phyloP scores from a whole-genome alignment of 2,888 invertebrate species.

The Chironomus tentans region DNA sequence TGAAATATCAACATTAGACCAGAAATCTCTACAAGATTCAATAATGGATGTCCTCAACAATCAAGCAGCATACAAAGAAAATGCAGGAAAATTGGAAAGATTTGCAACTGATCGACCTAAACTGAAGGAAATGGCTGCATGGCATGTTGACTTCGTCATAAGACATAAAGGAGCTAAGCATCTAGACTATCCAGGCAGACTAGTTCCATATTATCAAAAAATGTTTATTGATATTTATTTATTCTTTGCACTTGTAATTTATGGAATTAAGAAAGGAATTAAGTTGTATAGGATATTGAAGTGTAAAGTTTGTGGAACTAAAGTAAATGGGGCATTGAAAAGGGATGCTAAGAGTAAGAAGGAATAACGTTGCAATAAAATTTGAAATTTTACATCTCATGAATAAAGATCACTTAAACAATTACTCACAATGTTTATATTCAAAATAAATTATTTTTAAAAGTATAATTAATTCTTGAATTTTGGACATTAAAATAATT shows the following conservation, averaged over 20 bases:
- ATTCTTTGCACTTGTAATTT: background rate
- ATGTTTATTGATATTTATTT: background rate
- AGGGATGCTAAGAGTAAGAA: no score
- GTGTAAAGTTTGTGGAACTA: no score
- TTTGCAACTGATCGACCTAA: background rate
- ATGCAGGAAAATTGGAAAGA: background rate
- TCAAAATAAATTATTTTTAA: no score
- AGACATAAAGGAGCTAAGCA: constrained; percentile 14
- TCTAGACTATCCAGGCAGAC: background rate
- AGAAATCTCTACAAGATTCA: constrained; percentile 32
- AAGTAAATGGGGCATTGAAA: no score
- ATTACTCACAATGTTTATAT: no score
- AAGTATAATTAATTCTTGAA: no score
- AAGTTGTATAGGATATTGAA: no score
- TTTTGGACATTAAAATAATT: no score
- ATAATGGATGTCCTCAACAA: constrained; percentile 29
- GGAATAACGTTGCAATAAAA: no score
- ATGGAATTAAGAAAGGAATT: no score
- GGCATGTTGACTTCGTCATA: constrained; percentile 10
- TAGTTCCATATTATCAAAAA: constrained; percentile 21
- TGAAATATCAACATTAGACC: constrained; percentile 35
- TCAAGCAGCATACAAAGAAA: background rate
- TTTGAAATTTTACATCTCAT: no score
- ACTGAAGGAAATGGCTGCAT: background rate
- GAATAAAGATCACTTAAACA: no score